These are phyloP conservation scores for Peromyscus melanophrys DNA, from an alignment of 2,797 vertebrate genomes.

Conservation along the genomic window DNA sequence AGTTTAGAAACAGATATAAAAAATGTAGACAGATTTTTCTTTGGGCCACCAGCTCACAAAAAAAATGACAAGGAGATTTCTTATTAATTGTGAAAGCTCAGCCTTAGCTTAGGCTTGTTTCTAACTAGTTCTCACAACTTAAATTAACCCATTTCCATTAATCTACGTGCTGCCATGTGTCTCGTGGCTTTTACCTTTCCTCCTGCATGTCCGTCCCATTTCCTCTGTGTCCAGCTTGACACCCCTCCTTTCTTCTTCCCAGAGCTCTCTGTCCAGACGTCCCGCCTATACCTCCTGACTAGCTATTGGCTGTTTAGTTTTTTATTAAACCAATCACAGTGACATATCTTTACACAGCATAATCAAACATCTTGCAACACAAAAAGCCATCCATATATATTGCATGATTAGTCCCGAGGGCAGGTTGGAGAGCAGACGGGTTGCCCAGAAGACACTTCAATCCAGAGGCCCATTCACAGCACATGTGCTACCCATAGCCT, in stretches of 20 bases:
- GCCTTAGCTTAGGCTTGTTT: not conserved
- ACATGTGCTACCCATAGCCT: not conserved
- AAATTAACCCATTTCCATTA: not conserved
- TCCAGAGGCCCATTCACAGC: not conserved
- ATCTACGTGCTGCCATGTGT: not conserved
- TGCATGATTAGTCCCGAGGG: not conserved
- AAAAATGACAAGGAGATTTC: not conserved
- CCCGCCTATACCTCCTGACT: not conserved
- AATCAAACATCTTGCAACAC: not conserved
- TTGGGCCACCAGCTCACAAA: not conserved
- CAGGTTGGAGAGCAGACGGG: rapidly evolving
- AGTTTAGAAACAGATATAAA: not conserved
- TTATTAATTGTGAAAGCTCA: not conserved
- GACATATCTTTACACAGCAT: not conserved
- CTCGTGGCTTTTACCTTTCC: not conserved
- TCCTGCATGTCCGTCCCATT: not conserved
- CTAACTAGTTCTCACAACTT: not conserved
- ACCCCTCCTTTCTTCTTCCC: not conserved
- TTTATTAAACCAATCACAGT: not conserved
- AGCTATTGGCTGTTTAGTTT: not conserved
- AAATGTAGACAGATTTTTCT: not conserved
- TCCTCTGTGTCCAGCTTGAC: not conserved
- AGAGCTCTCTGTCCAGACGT: not conserved
- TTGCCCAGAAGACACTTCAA: not conserved
- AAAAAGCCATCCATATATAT: not conserved